These are phyloP conservation scores for Encarsia formosa DNA, from an alignment of 2,888 invertebrate genomes.

Conservation along the genomic window DNA sequence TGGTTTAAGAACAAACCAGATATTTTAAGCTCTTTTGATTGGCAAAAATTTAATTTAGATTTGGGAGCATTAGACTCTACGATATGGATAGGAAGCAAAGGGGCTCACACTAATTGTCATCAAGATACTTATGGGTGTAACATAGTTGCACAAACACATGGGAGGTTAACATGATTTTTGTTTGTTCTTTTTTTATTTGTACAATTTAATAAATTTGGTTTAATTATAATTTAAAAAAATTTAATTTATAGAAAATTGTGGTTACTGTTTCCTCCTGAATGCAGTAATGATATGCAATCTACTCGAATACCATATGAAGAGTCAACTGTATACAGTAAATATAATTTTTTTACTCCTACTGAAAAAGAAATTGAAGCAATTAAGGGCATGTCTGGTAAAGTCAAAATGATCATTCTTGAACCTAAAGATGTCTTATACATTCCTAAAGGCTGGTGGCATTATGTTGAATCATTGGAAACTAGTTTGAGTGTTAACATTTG, in stretches of 20 bases:
- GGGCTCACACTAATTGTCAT: slow-evolving; percentile 91
- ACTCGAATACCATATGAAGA: slow-evolving; percentile 94
- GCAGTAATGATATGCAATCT: slow-evolving; percentile 63
- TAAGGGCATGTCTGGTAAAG: slow-evolving; percentile 47
- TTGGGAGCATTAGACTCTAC: slow-evolving; percentile 68
- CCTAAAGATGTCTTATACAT: slow-evolving; percentile 87
- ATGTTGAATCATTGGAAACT: slow-evolving; percentile 67
- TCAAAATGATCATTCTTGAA: slow-evolving; percentile 62
- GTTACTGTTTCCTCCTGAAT: slow-evolving; percentile 83
- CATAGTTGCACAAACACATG: slow-evolving; percentile 82
- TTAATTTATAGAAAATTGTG: slow-evolving; percentile 71
- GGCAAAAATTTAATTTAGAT: slow-evolving; percentile 71
- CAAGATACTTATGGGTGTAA: slow-evolving; percentile 93
- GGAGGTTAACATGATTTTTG: slow-evolving; percentile 59
- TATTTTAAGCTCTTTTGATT: slow-evolving; percentile 58
- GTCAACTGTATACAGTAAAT: slow-evolving; percentile 84
- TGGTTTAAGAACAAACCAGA: slow-evolving; percentile 61
- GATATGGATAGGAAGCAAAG: slow-evolving; percentile 82
- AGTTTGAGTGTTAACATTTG: slow-evolving; percentile 69
- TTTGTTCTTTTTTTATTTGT: neutral
- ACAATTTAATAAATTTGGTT: slow-evolving; percentile 5
- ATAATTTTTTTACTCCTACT: slow-evolving; percentile 72
- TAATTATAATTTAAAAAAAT: slow-evolving; percentile 1
- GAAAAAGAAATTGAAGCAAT: slow-evolving; percentile 55
- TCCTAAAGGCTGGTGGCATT: slow-evolving; percentile 96